Evolutionary conservation across 2,888 invertebrate species (phyloP), one percentile per base, ranked within the genome.

Genomic region (Plutella xylostella): DNA sequence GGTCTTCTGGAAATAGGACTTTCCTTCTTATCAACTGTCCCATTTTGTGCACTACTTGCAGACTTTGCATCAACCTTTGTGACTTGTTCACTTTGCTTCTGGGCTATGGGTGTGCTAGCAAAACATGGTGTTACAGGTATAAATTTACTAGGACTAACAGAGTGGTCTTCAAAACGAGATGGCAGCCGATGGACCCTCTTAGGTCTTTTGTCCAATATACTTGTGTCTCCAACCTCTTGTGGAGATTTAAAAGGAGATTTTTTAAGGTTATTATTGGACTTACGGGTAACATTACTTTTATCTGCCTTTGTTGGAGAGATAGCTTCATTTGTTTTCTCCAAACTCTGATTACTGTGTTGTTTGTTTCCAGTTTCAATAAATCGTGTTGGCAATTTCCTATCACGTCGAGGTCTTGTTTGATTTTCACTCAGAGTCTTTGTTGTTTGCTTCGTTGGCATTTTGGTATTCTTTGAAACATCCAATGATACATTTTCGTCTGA

Each of bases 91-190:
- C 7, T 15, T 34, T 34, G 14, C 17, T 30, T n/a, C n/a, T n/a
- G n/a, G n/a, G n/a, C 47, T 44, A 68, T 60, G 14, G 79, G 79
- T 19, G 79, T 80, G 50, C 78, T 79, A 1, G 78, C 68, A 61
- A 70, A 60, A 30, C 63, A 57, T 48, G 76, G 75, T 38, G 68
- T 61, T n/a, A 73, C 60, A 12, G 69, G 65, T 45, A 69, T 56
- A 49, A 61, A 69, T 44, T 75, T 76, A 43, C 53, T 63, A 18
- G 79, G 79, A 48, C 79, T 82, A 12, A 73, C 51, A 6, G 66
- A 69, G 53, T 77, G 69, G 15, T 78, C 71, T 31, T 72, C 67
- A 58, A 76, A 75, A 34, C 65, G 69, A 2, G 72, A 72, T 44
- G 82, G 82, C 21, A 82, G 53, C 11, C 69, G 58, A 45, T 68